Evolutionary conservation across 2,797 vertebrate species (phyloP).

Genomic region (Anolis apletophallus): DNA sequence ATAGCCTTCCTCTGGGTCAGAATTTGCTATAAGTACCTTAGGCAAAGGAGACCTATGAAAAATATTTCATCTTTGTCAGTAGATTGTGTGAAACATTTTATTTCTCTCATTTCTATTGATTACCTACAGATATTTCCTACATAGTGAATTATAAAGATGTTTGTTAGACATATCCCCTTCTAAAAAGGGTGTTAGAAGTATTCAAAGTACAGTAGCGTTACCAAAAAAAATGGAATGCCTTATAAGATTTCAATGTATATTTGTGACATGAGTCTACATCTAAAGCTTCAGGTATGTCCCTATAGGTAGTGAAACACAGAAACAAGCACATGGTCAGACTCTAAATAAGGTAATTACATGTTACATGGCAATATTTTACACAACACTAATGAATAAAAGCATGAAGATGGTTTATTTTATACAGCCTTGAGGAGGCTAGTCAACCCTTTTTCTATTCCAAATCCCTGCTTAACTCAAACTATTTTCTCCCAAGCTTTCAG

Average conservation of each 20-base stretch:
- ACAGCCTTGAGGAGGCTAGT: not conserved
- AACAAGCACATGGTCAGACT: not conserved
- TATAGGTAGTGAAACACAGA: not conserved
- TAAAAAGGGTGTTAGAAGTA: not conserved
- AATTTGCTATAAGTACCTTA: not conserved
- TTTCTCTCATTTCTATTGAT: not conserved
- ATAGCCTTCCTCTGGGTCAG: not conserved
- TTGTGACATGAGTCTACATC: not conserved
- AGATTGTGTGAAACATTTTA: not conserved
- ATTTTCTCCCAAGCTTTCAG: too few relatives aligned
- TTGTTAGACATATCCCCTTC: not conserved
- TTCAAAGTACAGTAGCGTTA: not conserved
- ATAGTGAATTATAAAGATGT: not conserved
- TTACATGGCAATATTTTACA: not conserved
- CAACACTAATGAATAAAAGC: too few relatives aligned
- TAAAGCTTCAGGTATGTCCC: not conserved
- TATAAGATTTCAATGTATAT: not conserved
- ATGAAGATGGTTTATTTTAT: too few relatives aligned
- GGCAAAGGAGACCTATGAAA: not conserved
- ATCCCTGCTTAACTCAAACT: not conserved
- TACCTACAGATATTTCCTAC: not conserved
- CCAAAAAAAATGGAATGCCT: not conserved
- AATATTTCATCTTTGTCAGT: not conserved
- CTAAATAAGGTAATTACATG: not conserved
- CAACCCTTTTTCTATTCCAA: not conserved